phyloP scores from a whole-genome alignment of 2,888 invertebrate genomes.

The Apotomis betuletana region DNA sequence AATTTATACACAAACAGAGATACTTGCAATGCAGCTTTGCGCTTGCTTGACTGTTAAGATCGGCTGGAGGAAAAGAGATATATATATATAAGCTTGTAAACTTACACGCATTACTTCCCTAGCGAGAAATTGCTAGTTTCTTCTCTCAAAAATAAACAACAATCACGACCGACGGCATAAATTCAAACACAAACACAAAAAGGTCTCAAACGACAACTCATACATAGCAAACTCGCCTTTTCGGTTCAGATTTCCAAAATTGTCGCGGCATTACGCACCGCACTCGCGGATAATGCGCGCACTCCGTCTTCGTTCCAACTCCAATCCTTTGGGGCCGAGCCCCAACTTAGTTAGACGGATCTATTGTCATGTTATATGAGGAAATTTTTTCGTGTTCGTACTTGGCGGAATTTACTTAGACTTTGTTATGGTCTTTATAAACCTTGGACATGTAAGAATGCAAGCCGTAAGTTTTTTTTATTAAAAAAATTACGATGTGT shows the following conservation, averaged over 20 bases:
- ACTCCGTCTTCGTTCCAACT: constrained; percentile 70
- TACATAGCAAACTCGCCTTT: background rate
- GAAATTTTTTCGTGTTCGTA: constrained; percentile 10
- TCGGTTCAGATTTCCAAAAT: background rate
- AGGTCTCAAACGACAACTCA: background rate
- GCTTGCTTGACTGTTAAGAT: no score
- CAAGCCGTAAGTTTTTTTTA: background rate
- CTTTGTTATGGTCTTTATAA: background rate
- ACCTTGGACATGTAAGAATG: no score
- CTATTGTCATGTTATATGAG: constrained; percentile 28
- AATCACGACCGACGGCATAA: constrained; percentile 39
- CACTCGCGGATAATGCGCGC: constrained; percentile 56
- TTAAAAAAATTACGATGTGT: no score
- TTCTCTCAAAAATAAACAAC: constrained; percentile 37
- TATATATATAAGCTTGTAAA: background rate
- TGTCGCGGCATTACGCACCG: constrained; percentile 29
- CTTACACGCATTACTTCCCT: background rate
- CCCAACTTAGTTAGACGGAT: constrained; percentile 48
- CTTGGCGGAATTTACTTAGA: background rate
- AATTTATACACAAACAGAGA: no score
- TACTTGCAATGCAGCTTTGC: no score
- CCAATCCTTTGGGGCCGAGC: constrained; percentile 59
- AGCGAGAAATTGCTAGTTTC: constrained; percentile 11
- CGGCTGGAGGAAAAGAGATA: background rate
- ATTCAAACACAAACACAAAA: background rate